Evolutionary conservation across 2,113 vertebrate genomes (phyloP), one percentile per base, ranked within the genome.

Genomic region (Triplophysa tibetana): DNA sequence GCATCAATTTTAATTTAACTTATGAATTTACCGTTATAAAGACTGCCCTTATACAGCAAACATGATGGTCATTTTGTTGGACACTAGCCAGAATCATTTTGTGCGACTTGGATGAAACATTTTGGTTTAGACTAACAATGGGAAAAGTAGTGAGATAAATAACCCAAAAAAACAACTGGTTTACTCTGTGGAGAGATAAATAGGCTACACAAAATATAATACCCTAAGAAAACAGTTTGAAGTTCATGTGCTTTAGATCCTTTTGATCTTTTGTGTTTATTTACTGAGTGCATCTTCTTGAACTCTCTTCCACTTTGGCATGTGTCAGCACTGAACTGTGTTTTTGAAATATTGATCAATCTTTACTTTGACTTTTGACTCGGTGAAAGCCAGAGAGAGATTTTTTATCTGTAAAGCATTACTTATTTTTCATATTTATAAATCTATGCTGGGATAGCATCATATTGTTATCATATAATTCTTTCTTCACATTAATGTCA

Each of bases 261-360:
- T 10, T 73, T 61, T 78, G 62, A 67, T 73, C 24, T 72, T 26
- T 19, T 8, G 7, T 58, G 54, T 21, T 14, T 24, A 33, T 65
- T 10, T 26, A n/a, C 19, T 54, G 17, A 50, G 5, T 70, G 19
- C n/a, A 58, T 54, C 56, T 41, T 58, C 19, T 72, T 19, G 9
- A 23, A 60, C 33, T 73, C 8, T 60, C 12, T 21, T 58, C 3
- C 4, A 43, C 54, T 21, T 72, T 72, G 50, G 52, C 7, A 2
- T 72, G 17, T 73, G 14, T 73, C 60, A 43, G 21, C 54, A 58
- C 19, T 14, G n/a, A 4, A 56, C 5, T 73, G 70, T 43, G 54
- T 60, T 43, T 43, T 33, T n/a, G 6, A 60, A 43, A 41, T 60
- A 73, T 11, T 43, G 33, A 73, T 43, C n/a, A 14, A 8, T 60